Percentiles rank a stretch among this genome's conserved stretches.
Evolutionary conservation across 2,113 vertebrate genomes (phyloP).

Genomic region (Ornithorhynchus anatinus): DNA sequence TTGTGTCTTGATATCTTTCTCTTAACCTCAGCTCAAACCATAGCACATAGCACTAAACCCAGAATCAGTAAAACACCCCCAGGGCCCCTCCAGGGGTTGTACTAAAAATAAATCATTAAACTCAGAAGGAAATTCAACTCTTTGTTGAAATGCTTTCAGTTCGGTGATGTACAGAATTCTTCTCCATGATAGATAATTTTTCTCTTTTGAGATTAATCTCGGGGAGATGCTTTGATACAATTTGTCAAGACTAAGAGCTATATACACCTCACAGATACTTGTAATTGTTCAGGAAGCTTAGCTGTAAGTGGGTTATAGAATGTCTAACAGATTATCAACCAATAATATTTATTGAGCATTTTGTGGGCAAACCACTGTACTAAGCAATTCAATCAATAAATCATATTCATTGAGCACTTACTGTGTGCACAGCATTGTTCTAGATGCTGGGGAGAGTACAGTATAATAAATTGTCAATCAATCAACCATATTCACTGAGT

Average conservation of each 20-base stretch:
- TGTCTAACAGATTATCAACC: too few species aligned
- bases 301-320: not conserved
- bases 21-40: too few species aligned
- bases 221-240: not conserved
- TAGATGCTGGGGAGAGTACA: too few species aligned
- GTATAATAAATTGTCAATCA: too few species aligned
- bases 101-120: not conserved
- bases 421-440: too few species aligned
- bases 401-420: too few species aligned
- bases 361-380: too few species aligned
- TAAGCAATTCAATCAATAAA: too few species aligned
- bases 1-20: too few species aligned
- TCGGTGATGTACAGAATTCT: not conserved
- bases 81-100: not conserved
- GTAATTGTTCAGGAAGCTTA: not conserved
- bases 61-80: not conserved
- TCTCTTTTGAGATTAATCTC: slow-evolving; percentile 13
- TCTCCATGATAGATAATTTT: slow-evolving; percentile 7
- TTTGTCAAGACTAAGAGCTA: slow-evolving; percentile 17
- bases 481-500: too few species aligned
- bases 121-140: not conserved
- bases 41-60: too few species aligned
- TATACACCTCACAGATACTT: slow-evolving; percentile 11
- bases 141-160: not conserved
- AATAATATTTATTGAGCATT: too few species aligned